phyloP scores from a whole-genome alignment of 37 sponge, comb jelly and placozoan species.

The Haliclona indistincta region DNA sequence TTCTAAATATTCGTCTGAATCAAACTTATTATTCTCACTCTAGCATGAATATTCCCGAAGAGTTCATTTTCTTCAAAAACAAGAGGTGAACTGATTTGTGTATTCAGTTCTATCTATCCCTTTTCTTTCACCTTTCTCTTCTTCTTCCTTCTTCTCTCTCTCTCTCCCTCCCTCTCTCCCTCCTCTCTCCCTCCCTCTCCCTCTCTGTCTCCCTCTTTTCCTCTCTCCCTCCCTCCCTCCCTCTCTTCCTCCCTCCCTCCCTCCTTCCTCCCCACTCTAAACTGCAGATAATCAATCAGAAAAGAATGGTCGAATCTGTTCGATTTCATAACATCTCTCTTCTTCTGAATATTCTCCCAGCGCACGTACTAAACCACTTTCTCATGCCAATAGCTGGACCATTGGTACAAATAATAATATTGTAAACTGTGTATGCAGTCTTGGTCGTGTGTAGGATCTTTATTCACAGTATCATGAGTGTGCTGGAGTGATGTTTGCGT shows the following conservation, averaged over 20 bases:
- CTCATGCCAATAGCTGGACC: constrained; percentile 30
- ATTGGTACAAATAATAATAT: background rate
- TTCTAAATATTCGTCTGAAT: no score
- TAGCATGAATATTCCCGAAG: background rate
- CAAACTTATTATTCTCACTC: no score
- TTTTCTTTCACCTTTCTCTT: background rate
- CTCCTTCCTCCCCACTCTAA: background rate
- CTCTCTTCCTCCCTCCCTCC: background rate
- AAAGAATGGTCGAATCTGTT: background rate
- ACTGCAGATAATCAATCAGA: background rate
- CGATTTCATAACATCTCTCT: constrained; percentile 19
- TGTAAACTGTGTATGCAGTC: background rate
- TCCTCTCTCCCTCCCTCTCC: constrained; percentile 7
- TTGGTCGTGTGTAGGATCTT: constrained; percentile 23
- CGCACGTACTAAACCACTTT: constrained; percentile 77
- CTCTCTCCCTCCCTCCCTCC: background rate
- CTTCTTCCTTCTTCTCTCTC: background rate
- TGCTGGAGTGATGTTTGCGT: constrained; percentile 89
- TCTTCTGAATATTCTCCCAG: constrained; percentile 69
- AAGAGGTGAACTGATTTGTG: background rate
- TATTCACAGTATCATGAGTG: constrained; percentile 73
- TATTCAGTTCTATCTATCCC: background rate
- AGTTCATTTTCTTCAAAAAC: background rate
- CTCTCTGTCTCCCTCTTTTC: background rate
- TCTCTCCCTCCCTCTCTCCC: background rate